Evolutionary conservation across 2,797 vertebrate genomes (phyloP).

Genomic region (Darevskia nairensis): DNA sequence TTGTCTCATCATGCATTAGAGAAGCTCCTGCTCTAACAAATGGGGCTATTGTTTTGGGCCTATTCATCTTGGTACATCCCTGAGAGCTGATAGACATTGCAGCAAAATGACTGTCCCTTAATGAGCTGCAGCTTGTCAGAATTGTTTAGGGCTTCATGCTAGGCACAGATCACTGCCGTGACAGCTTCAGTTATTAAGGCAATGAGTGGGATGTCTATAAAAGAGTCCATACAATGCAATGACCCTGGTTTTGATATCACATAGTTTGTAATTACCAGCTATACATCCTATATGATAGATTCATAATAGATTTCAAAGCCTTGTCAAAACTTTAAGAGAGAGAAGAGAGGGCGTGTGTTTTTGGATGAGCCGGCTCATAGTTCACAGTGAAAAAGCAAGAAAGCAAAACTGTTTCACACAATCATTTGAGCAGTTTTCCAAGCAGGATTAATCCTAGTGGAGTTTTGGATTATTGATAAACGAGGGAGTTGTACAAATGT

Average conservation of each 20-base stretch:
- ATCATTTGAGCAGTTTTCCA: conserved; percentile 31
- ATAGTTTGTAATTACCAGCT: conserved; percentile 75
- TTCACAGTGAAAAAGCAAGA: conserved; percentile 53
- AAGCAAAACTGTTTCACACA: conserved; percentile 51
- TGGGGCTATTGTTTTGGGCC: conserved; percentile 88
- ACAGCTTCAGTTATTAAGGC: conserved; percentile 86
- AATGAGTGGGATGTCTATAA: conserved; percentile 82
- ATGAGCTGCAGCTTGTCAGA: conserved; percentile 99
- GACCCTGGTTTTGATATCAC: conserved; percentile 77
- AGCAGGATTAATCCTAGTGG: conserved; percentile 12
- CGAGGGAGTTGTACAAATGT: background rate
- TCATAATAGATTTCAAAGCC: conserved; percentile 70
- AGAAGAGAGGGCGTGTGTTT: conserved; percentile 52
- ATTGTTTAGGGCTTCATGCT: conserved; percentile 89
- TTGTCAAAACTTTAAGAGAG: conserved; percentile 59
- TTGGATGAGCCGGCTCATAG: conserved; percentile 51
- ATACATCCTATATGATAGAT: conserved; percentile 65
- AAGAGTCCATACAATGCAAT: conserved; percentile 76
- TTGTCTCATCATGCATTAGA: conserved; percentile 88
- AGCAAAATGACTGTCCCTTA: conserved; percentile 96
- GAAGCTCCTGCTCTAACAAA: conserved; percentile 87
- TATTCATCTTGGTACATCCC: conserved; percentile 89
- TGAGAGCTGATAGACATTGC: conserved; percentile 89
- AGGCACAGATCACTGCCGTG: conserved; percentile 79
- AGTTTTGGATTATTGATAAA: conserved; percentile 48